phyloP scores from a whole-genome alignment of 2,888 invertebrate genomes.

The Enoplolaimus lenunculus region DNA sequence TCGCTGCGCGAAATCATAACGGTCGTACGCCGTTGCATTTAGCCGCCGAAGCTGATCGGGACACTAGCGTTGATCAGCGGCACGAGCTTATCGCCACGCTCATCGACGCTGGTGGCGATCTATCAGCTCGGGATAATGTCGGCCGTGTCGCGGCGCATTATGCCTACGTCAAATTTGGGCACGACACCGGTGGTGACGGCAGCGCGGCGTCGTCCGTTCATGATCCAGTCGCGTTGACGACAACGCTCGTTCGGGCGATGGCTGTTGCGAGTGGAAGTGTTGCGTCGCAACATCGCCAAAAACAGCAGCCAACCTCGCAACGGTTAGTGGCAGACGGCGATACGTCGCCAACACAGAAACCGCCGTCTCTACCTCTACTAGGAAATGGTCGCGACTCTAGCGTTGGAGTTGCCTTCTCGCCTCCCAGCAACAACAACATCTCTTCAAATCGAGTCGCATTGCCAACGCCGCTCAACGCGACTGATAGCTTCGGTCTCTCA shows the following conservation, averaged over 20 bases:
- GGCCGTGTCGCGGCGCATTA: constrained; percentile 46
- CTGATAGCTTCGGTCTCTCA: constrained; percentile 40
- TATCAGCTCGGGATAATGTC: constrained; percentile 24
- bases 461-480: not conserved
- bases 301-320: too few species aligned
- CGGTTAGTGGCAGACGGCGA: too few species aligned
- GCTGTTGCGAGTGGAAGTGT: not conserved
- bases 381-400: too few species aligned
- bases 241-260: constrained; percentile 26
- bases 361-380: too few species aligned
- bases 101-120: constrained; percentile 42
- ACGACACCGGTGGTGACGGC: constrained; percentile 23
- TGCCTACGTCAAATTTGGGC: constrained; percentile 43
- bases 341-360: too few species aligned
- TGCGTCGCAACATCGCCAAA: too few species aligned
- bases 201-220: not conserved
- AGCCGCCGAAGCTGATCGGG: constrained; percentile 42
- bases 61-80: constrained; percentile 39
- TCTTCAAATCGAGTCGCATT: too few species aligned
- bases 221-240: constrained; percentile 31
- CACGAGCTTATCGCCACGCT: constrained; percentile 45
- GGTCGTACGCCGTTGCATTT: constrained; percentile 45
- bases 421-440: too few species aligned
- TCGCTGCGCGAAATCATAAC: constrained; percentile 22
- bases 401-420: too few species aligned